Conservation (phyloP, 2,888 invertebrate species). For the Amphimallon solstitiale region DNA sequence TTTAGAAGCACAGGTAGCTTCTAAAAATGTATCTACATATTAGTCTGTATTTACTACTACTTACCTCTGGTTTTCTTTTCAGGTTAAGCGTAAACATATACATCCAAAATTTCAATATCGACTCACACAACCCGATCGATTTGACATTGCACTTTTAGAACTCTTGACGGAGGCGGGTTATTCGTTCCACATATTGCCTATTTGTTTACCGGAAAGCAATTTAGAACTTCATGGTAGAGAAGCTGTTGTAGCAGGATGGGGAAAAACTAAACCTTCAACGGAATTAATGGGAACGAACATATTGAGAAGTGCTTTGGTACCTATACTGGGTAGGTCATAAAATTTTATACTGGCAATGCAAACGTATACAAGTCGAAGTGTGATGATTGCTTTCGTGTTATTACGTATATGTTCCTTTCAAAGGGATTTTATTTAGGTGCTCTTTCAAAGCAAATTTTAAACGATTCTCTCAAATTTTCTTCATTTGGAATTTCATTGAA, state of each 20-base stretch:
- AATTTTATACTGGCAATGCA: background rate
- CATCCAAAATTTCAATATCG: constrained; percentile 85
- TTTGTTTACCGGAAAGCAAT: constrained; percentile 74
- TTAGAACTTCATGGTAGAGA: constrained; percentile 66
- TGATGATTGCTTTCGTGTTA: constrained; percentile 5
- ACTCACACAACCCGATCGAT: constrained; percentile 84
- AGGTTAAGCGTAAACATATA: constrained; percentile 78
- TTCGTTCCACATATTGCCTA: constrained; percentile 76
- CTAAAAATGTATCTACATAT: no score
- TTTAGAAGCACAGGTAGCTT: no score
- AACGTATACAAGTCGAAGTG: constrained; percentile 1
- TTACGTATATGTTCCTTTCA: background rate
- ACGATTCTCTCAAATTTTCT: no score
- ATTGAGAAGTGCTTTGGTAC: constrained; percentile 82
- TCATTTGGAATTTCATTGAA: no score
- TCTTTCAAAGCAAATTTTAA: no score
- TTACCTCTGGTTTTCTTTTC: constrained; percentile 43
- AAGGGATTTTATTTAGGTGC: background rate
- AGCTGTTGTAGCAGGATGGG: constrained; percentile 84
- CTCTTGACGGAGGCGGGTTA: constrained; percentile 72
- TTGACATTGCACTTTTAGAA: constrained; percentile 79
- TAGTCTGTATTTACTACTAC: no score
- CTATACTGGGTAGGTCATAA: constrained; percentile 75
- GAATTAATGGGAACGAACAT: constrained; percentile 84
- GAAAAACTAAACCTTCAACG: constrained; percentile 78